Evolutionary conservation across 2,797 vertebrate species (phyloP), one percentile per base, ranked within the genome.

Genomic region (Lindbergichthys nudifrons): DNA sequence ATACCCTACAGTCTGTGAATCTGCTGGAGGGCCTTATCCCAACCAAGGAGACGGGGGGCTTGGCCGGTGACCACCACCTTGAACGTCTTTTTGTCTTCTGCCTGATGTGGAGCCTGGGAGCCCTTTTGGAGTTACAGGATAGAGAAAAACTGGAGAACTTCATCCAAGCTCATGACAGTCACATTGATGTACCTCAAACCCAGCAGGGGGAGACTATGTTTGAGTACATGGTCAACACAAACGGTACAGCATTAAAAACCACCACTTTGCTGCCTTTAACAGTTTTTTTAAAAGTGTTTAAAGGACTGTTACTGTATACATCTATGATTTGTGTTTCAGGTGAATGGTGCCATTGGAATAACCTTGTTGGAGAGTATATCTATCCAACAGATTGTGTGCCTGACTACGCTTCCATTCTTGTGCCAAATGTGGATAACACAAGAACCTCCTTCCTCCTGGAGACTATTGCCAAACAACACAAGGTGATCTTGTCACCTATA

Each of bases 391-490:
- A 93, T 64, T 66, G 61, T 57, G 92, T 87, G 10, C 96, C 96
- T 43, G 93, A 96, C 7, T 97, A 96, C 11, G 19, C 84, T 52
- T 96, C 97, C 32, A 96, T 98, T 79, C 93, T 98, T 41, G 96
- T 97, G 48, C 96, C 96, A 70, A 97, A 96, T 74, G 95, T 97
- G 36, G 97, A 97, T 82, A 98, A 96, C 5, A 94, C 96, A 85
- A 95, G 96, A 73, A 97, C 95, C 1, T 90, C 94, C 79, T 97
- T 96, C 82, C 92, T 97, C 66, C 94, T 97, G 57, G 91, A 95
- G 75, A 97, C 93, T 26, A 93, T 97, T 39, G 80, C 85, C 41
- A 89, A 84, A 60, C 91, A 91, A 57, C 56, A 43, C 51, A 92
- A 91, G 89, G 89, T 91, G n/a, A 61, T 43, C 15, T 53, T 36